These are phyloP conservation scores for Drosophila meridiana DNA, from an alignment of 2,888 invertebrate species.

Conservation along the genomic window DNA sequence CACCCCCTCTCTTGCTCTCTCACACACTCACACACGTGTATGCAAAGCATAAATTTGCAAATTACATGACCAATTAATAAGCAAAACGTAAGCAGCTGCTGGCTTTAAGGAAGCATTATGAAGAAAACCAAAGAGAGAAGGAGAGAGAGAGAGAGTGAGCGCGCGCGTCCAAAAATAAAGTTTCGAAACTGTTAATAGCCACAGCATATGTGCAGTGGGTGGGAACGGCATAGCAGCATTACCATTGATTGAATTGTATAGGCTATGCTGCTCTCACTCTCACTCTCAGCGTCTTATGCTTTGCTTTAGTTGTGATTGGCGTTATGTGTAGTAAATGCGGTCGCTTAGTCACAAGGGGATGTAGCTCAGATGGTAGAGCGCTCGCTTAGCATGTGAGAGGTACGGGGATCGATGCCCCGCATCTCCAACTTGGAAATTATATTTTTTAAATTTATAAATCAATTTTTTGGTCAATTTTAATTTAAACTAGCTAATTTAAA, in stretches of 20 bases:
- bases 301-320: constrained; percentile 16
- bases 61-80: constrained; percentile 67
- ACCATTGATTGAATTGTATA: constrained; percentile 25
- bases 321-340: constrained; percentile 14
- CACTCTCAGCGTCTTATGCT: background rate
- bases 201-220: constrained; percentile 19
- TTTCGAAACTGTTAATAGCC: constrained; percentile 44
- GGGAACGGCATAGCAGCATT: constrained; percentile 24
- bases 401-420: constrained; percentile 84
- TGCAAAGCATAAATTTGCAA: constrained; percentile 55
- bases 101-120: constrained; percentile 34
- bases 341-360: constrained; percentile 71
- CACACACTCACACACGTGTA: constrained; percentile 11
- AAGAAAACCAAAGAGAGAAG: constrained; percentile 8
- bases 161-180: constrained; percentile 40
- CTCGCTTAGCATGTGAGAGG: constrained; percentile 85
- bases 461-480: background rate
- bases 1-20: background rate
- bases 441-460: background rate
- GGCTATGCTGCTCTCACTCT: constrained; percentile 2
- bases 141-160: constrained; percentile 17
- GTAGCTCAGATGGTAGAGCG: constrained; percentile 85
- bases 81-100: constrained; percentile 63
- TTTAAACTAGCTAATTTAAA: constrained; percentile 37
- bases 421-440: constrained; percentile 70